A percentile compares a stretch with the other conserved stretches of the same genome.
phyloP scores from a whole-genome alignment of 2,797 vertebrate genomes.

The Coregonus sp. region DNA sequence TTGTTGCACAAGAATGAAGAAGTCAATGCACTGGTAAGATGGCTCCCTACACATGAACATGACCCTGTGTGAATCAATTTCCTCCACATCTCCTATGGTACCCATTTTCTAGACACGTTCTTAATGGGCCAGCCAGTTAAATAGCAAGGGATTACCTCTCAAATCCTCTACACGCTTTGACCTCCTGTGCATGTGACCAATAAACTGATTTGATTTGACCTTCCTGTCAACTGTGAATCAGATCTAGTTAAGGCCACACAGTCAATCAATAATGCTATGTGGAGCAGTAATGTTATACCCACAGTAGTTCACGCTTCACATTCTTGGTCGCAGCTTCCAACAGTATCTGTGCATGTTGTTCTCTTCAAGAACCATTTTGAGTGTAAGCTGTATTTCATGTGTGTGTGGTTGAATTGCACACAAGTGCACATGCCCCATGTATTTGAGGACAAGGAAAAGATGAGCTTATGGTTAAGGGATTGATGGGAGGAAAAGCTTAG shows the following conservation, averaged over 20 bases:
- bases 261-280: neutral
- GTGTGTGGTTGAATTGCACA: neutral
- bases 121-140: neutral
- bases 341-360: neutral
- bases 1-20: conserved; percentile 85
- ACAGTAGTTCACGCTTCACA: neutral
- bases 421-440: neutral
- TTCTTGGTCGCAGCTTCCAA: neutral
- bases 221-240: neutral
- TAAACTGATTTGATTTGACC: no score
- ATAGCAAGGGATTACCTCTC: neutral
- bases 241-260: neutral
- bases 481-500: neutral
- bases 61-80: neutral
- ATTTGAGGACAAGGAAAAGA: neutral
- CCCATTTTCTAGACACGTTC: neutral
- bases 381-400: neutral
- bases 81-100: neutral
- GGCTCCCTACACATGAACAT: neutral
- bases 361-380: neutral
- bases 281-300: neutral
- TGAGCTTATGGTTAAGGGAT: conserved; percentile 1
- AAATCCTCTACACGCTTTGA: neutral
- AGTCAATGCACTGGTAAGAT: conserved; percentile 83
- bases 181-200: no score